phyloP scores from a whole-genome alignment of 2,888 invertebrate species.

The Caenorhabditis angaria region DNA sequence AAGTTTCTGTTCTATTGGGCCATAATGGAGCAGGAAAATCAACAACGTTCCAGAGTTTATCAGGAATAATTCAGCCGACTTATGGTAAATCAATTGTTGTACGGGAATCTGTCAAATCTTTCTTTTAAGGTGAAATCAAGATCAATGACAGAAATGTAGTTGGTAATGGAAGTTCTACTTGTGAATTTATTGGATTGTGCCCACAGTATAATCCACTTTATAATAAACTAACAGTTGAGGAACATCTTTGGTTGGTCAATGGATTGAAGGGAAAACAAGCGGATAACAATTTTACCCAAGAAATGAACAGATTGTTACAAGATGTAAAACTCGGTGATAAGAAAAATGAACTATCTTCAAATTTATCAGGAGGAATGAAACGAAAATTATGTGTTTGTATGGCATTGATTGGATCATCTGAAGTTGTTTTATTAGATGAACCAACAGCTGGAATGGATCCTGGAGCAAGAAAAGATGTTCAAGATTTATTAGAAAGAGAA shows the following conservation, averaged over 20 bases:
- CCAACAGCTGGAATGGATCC: constrained; percentile 59
- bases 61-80: constrained; percentile 62
- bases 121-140: not conserved
- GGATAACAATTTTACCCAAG: constrained; percentile 25
- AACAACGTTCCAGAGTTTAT: constrained; percentile 59
- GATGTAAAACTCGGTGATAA: constrained; percentile 54
- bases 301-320: constrained; percentile 42
- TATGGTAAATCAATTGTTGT: constrained; percentile 34
- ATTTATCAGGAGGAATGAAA: constrained; percentile 69
- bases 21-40: constrained; percentile 71
- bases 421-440: constrained; percentile 64
- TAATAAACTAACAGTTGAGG: constrained; percentile 62
- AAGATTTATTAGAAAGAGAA: constrained; percentile 46
- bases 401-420: constrained; percentile 60
- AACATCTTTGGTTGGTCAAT: constrained; percentile 66
- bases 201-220: constrained; percentile 69
- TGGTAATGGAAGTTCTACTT: too few species aligned
- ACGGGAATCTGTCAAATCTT: too few species aligned
- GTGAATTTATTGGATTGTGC: constrained; percentile 61
- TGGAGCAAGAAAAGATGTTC: constrained; percentile 46
- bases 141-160: constrained; percentile 58
- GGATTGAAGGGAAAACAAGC: constrained; percentile 56
- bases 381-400: constrained; percentile 67
- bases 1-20: constrained; percentile 70
- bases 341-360: constrained; percentile 41